phyloP scores from a whole-genome alignment of 2,113 vertebrate species.

The Microtus ochrogaster region DNA sequence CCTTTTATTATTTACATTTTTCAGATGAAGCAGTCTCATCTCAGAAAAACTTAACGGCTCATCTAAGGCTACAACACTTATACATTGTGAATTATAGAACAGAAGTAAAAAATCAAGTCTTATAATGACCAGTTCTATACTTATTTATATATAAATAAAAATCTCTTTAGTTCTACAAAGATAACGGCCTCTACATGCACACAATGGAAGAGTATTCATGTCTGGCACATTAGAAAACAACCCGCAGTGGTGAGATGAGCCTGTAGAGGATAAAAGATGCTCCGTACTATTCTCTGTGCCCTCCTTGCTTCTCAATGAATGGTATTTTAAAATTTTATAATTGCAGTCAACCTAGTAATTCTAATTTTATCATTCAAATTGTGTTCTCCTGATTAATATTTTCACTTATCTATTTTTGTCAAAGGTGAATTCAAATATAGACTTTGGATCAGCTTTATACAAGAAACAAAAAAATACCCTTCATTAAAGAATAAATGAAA shows the following conservation, averaged over 20 bases:
- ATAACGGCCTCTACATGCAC: not conserved
- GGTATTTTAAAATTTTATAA: conserved; percentile 36
- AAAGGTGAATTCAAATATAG: conserved; percentile 58
- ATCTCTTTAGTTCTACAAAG: not conserved
- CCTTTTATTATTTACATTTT: conserved; percentile 63
- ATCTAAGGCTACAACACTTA: conserved; percentile 21
- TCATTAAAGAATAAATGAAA: conserved; percentile 65
- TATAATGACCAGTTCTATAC: not conserved
- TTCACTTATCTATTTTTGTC: conserved; percentile 56
- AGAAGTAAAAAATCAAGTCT: conserved; percentile 41
- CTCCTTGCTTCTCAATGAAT: conserved; percentile 1
- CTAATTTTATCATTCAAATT: conserved; percentile 59
- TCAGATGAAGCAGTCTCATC: not conserved
- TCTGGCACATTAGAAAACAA: not conserved
- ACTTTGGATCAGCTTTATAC: conserved; percentile 44
- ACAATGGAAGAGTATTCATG: not conserved
- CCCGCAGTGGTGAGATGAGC: not conserved
- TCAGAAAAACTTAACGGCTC: conserved; percentile 59
- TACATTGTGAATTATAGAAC: not conserved
- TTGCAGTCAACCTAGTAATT: not conserved
- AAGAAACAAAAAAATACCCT: not conserved
- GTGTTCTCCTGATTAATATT: conserved; percentile 56
- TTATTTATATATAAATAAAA: not conserved
- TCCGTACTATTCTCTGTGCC: not conserved
- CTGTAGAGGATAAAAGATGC: not conserved